Conservation (phyloP, 1,140 invertebrate species). For the Hypsibius dujardini region DNA sequence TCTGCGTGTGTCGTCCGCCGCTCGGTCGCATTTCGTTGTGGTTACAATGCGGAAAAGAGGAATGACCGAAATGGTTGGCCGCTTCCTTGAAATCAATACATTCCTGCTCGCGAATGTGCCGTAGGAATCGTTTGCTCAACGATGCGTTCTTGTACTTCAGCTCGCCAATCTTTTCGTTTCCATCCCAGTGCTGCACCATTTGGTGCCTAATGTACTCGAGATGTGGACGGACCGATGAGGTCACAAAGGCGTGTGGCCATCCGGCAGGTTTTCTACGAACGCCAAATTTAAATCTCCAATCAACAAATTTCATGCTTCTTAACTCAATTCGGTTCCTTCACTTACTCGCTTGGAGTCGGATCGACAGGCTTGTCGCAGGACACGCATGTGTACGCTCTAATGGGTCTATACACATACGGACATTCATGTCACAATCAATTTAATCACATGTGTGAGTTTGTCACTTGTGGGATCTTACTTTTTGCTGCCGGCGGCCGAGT, state of each 20-base stretch:
- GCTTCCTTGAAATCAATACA: not conserved
- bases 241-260: not conserved
- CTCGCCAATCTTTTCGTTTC: not conserved
- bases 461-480: no score
- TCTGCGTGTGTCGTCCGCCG: not conserved
- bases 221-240: not conserved
- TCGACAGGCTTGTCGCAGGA: constrained; percentile 14
- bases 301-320: no score
- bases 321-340: no score
- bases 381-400: constrained; percentile 1
- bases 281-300: no score
- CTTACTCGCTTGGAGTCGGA: not conserved
- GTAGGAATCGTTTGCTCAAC: not conserved
- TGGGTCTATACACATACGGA: not conserved
- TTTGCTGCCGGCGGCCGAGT: constrained; percentile 8
- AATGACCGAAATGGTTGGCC: constrained; percentile 1
- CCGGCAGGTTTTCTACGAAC: not conserved
- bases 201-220: not conserved
- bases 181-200: not conserved
- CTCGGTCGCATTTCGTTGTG: not conserved
- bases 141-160: not conserved
- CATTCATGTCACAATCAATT: no score
- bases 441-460: no score
- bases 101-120: constrained; percentile 7
- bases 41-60: not conserved